Evolutionary conservation across 2,888 invertebrate genomes (phyloP), one percentile per base, ranked within the genome.

Genomic region (Atherix ibis): DNA sequence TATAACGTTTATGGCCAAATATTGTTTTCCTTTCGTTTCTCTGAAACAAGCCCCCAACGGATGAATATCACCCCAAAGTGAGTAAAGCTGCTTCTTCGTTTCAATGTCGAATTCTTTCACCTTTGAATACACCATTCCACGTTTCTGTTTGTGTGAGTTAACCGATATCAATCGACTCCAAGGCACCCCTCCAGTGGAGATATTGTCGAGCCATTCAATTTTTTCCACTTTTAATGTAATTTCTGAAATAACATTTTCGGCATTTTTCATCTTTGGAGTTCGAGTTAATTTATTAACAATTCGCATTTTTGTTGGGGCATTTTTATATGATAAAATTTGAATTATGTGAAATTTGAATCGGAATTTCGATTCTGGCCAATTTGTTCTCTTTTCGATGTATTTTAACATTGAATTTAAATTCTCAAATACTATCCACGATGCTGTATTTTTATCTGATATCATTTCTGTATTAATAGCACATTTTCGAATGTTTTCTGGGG

Each of bases 51-150:
- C 46, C 22, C 73, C 71, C 33, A 63, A 53, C 3, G 76, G 74
- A 56, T 76, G 74, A 12, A 77, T 47, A 19, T 66, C 66, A 2
- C 78, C 76, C 68, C 74, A 71, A 2, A 81, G 53, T 0, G 79
- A 76, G 59, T 65, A 79, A 1, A 81, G 53, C 40, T 74, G 75
- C 2, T 71, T 68, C 3, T 70, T 66, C 43, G 75, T 73, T 49
- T 80, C 78, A 2, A 77, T 67, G 40, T 76, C 71, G 67, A 71
- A 81, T 33, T 72, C 64, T 46, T 73, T 73, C 74, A 75, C 76
- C 51, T 37, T 37, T n/a, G 53, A 48, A 2, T 51, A 28, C 1
- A 49, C 37, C 27, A 48, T 41, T 25, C 51, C 51, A 24, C 59
- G 53, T 29, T 51, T 47, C 8, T 46, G 48, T 9, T 53, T 51